A percentile compares a stretch with the other conserved stretches of the same genome.
Evolutionary conservation across 2,113 vertebrate genomes (phyloP).

Genomic region (Drymodes brunneopygia): DNA sequence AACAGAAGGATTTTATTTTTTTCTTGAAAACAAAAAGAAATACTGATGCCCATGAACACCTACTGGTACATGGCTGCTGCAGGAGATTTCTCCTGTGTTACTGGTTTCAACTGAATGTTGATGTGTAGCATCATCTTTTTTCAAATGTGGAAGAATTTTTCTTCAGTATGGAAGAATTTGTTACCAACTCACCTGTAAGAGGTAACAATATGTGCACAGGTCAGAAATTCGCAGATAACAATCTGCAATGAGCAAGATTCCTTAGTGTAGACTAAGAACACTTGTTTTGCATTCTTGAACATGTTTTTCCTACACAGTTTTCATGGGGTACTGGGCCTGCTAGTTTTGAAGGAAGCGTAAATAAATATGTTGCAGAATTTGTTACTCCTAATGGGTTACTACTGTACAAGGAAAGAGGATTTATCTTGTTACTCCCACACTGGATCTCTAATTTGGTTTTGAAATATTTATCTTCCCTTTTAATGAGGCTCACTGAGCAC

Average conservation of each 20-base stretch:
- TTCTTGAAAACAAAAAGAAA: background rate
- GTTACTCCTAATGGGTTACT: background rate
- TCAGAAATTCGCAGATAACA: background rate
- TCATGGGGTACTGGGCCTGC: background rate
- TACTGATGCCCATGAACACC: background rate
- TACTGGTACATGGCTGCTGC: background rate
- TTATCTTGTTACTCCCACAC: background rate
- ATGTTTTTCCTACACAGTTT: background rate
- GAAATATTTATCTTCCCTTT: background rate
- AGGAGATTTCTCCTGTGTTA: background rate
- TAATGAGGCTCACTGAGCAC: background rate
- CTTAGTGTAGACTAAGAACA: background rate
- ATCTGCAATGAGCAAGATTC: background rate
- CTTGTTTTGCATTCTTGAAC: background rate
- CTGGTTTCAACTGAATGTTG: background rate
- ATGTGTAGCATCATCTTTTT: background rate
- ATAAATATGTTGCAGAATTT: background rate
- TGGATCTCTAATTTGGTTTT: background rate
- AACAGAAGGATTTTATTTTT: background rate
- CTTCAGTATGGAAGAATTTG: background rate
- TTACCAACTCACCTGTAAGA: accelerated
- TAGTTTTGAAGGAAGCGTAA: background rate
- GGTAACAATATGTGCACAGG: background rate
- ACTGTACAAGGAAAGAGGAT: background rate
- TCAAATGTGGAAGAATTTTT: background rate